Evolutionary conservation across 2,113 vertebrate genomes (phyloP), one percentile per base, ranked within the genome.

Genomic region (Garra rufa): DNA sequence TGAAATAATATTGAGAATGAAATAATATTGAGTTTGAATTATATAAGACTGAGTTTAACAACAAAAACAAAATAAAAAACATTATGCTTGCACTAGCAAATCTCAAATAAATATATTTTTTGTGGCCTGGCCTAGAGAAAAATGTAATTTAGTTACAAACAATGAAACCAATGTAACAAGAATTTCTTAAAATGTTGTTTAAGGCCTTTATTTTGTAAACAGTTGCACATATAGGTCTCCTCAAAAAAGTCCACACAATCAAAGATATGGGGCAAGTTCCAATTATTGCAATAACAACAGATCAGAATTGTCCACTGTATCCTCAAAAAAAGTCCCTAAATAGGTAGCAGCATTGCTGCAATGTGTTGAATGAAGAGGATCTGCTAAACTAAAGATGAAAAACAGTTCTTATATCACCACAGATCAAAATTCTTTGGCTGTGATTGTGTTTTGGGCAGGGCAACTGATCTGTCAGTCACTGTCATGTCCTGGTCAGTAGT

Each of bases 141-240:
- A 50, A 6, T 2, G 1, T 7, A 19, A 17, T 52, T 52, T 52
- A 6, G 50, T 52, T 52, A 48, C 48, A 55, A 52, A 48, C 6
- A 75, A 76, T 8, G 71, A 11, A 38, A 9, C 38, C 2, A 4
- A 30, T 34, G 41, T 30, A 67, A 1, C 13, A 41, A 43, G 21
- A 44, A 79, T 24, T 19, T 52, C 14, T 41, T 81, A 55, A 17
- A 34, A 63, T 82, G 79, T 3, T 63, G 73, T 88, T 84, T 88
- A 92, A 93, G 91, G 89, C 89, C 83, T 91, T 88, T 88, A 88
- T 87, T 88, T 87, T 92, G 92, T 92, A 93, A 94, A 94, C 89
- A 43, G 63, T 84, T 88, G 65, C 67, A 71, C 79, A 85, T 86
- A 88, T 78, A 90, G 4, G 9, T 38, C 3, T 46, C 11, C 7